Conservation (phyloP, 2,797 vertebrate species). For the Loris lydekkerianus region DNA sequence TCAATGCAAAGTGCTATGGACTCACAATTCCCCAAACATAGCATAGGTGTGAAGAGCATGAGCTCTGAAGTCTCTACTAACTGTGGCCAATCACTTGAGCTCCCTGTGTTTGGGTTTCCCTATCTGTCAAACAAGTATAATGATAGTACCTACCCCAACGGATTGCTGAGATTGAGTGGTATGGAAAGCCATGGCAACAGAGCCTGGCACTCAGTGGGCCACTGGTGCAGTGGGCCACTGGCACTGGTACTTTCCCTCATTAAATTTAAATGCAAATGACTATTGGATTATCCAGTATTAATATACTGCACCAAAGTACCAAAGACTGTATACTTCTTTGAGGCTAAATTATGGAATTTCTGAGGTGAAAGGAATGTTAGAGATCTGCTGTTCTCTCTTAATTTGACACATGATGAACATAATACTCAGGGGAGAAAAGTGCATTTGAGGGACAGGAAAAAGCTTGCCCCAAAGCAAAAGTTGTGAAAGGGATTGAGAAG, state of each 20-base stretch:
- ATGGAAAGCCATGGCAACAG: background rate
- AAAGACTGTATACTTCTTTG: background rate
- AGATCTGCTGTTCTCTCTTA: background rate
- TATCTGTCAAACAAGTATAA: background rate
- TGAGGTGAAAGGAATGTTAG: constrained; percentile 11
- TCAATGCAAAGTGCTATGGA: constrained; percentile 13
- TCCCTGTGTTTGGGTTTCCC: background rate
- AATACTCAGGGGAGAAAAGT: background rate
- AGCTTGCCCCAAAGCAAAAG: background rate
- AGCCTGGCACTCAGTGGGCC: background rate
- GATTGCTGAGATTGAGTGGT: background rate
- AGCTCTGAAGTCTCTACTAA: background rate
- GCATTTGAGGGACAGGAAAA: constrained; percentile 25
- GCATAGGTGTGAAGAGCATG: background rate
- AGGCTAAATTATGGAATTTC: constrained; percentile 4
- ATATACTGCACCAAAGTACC: background rate
- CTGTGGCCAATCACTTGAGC: constrained; percentile 16
- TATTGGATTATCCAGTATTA: background rate
- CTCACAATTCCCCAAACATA: background rate
- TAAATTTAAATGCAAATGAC: constrained; percentile 42
- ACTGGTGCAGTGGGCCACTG: background rate
- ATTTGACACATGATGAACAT: constrained; percentile 18
- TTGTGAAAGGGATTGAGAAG: background rate
- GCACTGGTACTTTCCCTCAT: constrained; percentile 20
- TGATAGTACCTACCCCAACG: background rate